Evolutionary conservation across 2,888 invertebrate genomes (phyloP), one percentile per base, ranked within the genome.

Genomic region (Ectropis crepuscularia): DNA sequence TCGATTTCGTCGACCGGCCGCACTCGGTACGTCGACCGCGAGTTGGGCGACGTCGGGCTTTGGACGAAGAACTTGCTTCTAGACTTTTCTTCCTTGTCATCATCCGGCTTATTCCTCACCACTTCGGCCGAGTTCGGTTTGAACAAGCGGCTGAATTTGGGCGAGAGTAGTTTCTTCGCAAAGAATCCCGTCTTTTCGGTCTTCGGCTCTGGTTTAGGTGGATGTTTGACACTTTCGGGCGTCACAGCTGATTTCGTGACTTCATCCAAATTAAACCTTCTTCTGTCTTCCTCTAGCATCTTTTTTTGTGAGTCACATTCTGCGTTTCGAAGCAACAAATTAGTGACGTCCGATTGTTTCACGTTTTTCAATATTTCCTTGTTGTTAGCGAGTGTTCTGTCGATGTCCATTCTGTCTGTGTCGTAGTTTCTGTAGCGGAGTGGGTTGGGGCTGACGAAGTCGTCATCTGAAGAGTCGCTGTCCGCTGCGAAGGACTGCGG

Each of bases 51-150:
- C 0, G 85, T 67, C 0, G 92, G 92, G 1, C 81, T 68, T 46
- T 90, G 90, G 0, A 92, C 81, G 60, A 92, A 92, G 77, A 92
- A 92, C 51, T 91, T 90, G 65, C 92, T 92, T 59, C 81, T 81
- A 4, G 89, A 88, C 43, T 88, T 89, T 11, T 89, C 86, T 7
- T 81, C 83, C 36, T 81, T 83, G 0, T 86, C 83, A 0, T 58
- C 48, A 0, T 85, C 84, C 5, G 69, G 63, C 61, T 85, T 85
- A 28, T 74, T 80, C 37, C 83, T 73, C 0, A 76, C 76, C 0
- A 80, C 82, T 67, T 91, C 90, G 0, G 77, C 41, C 0, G 83
- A 77, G 57, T 86, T 86, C 5, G 88, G 86, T 66, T 86, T 89
- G 74, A 92, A 92, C 8, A 92, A 61, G 12, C 93, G 78, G 10